These are phyloP conservation scores for Probaryconus sp. DNA, from an alignment of 1,140 invertebrate species.

Conservation along the genomic window DNA sequence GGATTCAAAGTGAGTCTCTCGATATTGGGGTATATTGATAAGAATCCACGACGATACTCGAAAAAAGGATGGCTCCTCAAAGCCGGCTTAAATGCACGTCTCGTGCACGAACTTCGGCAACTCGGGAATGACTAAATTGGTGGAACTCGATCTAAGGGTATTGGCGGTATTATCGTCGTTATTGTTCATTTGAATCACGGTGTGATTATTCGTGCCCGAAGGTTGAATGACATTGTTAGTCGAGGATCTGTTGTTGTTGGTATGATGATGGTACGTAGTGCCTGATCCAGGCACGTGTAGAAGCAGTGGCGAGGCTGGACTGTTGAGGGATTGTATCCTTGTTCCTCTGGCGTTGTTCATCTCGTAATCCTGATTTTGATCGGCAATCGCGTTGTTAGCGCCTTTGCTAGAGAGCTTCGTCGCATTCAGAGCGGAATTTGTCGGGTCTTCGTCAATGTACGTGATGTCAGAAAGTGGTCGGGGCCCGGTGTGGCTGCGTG, in stretches of 20 bases:
- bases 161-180: constrained; percentile 70
- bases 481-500: constrained; percentile 87
- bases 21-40: no score
- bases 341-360: constrained; percentile 63
- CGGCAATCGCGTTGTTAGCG: constrained; percentile 71
- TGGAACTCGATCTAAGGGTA: constrained; percentile 75
- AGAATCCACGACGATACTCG: constrained; percentile 1
- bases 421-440: constrained; percentile 77
- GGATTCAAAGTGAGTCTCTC: no score
- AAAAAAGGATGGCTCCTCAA: constrained; percentile 10
- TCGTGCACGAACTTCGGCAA: constrained; percentile 84
- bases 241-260: constrained; percentile 68
- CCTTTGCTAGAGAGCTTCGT: constrained; percentile 49
- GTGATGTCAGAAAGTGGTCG: constrained; percentile 92
- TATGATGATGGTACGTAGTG: constrained; percentile 70
- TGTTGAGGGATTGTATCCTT: constrained; percentile 71
- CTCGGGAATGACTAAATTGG: constrained; percentile 79
- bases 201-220: constrained; percentile 67
- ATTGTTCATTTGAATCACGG: constrained; percentile 62
- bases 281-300: constrained; percentile 73
- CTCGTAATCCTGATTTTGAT: constrained; percentile 68
- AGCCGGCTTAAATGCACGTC: constrained; percentile 83
- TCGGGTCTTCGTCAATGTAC: constrained; percentile 93
- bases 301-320: constrained; percentile 73
- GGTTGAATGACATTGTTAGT: constrained; percentile 61